Conservation (phyloP, 1,140 invertebrate species). For the Drosophila repletoides region DNA sequence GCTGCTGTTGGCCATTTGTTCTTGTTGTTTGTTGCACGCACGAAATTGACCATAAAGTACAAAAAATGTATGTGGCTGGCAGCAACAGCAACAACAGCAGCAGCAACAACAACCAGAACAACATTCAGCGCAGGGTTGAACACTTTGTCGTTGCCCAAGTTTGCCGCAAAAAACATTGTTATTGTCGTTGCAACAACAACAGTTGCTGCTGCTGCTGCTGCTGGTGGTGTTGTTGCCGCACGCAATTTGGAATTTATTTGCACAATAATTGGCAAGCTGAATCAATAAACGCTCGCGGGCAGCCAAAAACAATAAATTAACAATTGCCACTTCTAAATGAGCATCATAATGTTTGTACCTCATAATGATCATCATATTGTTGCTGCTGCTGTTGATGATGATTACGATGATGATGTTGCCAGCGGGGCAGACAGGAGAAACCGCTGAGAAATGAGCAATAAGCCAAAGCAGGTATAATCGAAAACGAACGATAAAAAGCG, state of each 20-base stretch:
- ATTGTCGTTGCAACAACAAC: too few relatives aligned
- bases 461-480: background rate
- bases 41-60: constrained; percentile 72
- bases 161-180: too few relatives aligned
- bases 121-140: constrained; percentile 46
- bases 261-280: constrained; percentile 77
- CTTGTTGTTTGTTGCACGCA: constrained; percentile 35
- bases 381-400: background rate
- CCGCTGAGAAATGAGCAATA: constrained; percentile 32
- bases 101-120: constrained; percentile 6
- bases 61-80: constrained; percentile 63
- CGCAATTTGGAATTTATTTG: constrained; percentile 78
- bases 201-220: background rate
- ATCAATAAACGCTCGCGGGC: constrained; percentile 72
- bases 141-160: constrained; percentile 44
- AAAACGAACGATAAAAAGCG: constrained; percentile 1
- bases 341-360: background rate
- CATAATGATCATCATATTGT: background rate
- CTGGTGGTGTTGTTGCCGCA: constrained; percentile 45
- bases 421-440: background rate
- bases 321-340: constrained; percentile 57
- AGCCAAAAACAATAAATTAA: constrained; percentile 69
- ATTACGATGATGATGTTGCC: background rate
- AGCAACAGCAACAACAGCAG: constrained; percentile 2
- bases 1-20: constrained; percentile 31